A percentile compares a stretch with the other conserved stretches of the same genome.
These are phyloP conservation scores for Cantharis flavilabris DNA, from an alignment of 2,888 invertebrate species.

Conservation along the genomic window DNA sequence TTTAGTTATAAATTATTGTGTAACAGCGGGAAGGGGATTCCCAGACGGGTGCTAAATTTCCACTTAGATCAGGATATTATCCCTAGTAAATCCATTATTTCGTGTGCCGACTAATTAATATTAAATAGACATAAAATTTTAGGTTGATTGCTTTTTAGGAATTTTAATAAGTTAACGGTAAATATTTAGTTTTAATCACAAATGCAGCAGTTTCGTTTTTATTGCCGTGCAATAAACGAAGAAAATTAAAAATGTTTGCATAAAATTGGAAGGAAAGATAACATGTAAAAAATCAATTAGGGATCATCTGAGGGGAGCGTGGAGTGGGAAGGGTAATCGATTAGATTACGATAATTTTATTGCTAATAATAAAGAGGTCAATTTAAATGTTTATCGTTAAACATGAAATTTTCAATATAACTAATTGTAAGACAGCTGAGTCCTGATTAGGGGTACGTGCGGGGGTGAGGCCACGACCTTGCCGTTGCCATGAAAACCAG, in stretches of 20 bases:
- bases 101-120: neutral
- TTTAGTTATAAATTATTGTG: neutral
- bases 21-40: neutral
- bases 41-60: neutral
- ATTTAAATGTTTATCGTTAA: constrained; percentile 18
- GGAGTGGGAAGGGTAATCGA: neutral
- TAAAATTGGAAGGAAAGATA: neutral
- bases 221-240: neutral
- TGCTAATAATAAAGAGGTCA: neutral
- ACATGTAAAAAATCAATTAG: neutral
- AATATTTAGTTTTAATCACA: neutral
- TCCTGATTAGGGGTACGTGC: constrained; percentile 21
- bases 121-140: neutral
- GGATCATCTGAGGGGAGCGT: neutral
- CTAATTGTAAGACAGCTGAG: constrained; percentile 39
- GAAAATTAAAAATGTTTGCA: neutral
- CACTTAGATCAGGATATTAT: neutral
- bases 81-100: neutral
- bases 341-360: neutral
- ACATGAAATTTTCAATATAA: constrained; percentile 43
- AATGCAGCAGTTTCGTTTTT: neutral
- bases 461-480: constrained; percentile 53
- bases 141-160: constrained; percentile 2
- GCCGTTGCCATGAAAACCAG: constrained; percentile 54
- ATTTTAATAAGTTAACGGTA: constrained; percentile 2